Evolutionary conservation across 1,140 invertebrate genomes (phyloP), one percentile per base, ranked within the genome.

Genomic region (Heliconius congener): DNA sequence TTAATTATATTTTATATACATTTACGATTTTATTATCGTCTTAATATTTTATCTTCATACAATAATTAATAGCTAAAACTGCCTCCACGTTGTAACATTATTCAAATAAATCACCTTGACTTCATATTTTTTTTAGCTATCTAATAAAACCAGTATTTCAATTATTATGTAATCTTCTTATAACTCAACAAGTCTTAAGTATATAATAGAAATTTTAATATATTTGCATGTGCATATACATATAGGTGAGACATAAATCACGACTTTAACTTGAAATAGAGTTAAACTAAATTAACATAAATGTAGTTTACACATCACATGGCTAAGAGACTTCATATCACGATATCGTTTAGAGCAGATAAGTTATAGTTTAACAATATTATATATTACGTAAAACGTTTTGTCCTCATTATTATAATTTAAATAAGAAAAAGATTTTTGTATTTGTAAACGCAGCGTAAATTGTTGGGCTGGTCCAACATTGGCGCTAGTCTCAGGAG

Each of bases 211-310:
- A 30, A 27, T 66, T 66, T 66, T 66, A 13, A 66, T 66, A 66
- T 66, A 66, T 66, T 66, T 27, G 11, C 60, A 66, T 27, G 23
- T 60, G 23, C 8, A 66, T 27, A 27, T 27, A 27, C 42, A 66
- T 4, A 66, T 16, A 57, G n/a, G 8, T 60, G 55, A 60, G 4
- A 66, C 11, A 30, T 66, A 4, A 30, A 46, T 79, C 78, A 79
- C 78, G 73, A 79, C 42, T 71, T 39, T 74, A 34, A 39, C 73
- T 37, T 37, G 34, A 37, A 37, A 37, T 37, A 37, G 57, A 79
- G 74, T 75, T 70, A 79, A 73, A 79, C 46, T 55, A 75, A 79
- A 71, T 23, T 30, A 52, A 74, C 18, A 27, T 66, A 66, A 66
- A 66, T 27, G 60, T 30, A 11, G 13, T 66, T 23, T 30, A 66